Evolutionary conservation across 2,888 invertebrate species (phyloP).

Genomic region (Plebejus argus): DNA sequence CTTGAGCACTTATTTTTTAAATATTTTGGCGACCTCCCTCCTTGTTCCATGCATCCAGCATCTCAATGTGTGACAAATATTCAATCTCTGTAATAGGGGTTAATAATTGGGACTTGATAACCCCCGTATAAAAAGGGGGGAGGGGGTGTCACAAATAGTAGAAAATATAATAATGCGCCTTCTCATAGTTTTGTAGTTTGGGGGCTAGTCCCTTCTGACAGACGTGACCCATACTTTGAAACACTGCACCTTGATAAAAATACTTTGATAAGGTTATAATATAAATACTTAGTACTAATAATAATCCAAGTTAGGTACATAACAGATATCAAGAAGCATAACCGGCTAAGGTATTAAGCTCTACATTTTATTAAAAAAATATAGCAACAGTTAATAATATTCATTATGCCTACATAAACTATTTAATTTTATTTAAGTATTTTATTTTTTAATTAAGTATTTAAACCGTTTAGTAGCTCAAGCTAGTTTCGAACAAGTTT

Average conservation of each 20-base stretch:
- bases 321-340: not conserved
- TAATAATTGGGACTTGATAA: too few species aligned
- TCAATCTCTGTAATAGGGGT: too few species aligned
- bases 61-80: too few species aligned
- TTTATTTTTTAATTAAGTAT: too few species aligned
- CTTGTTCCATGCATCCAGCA: too few species aligned
- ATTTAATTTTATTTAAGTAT: too few species aligned
- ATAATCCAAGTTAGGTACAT: not conserved
- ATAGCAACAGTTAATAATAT: not conserved
- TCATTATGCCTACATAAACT: not conserved
- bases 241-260: not conserved
- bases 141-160: too few species aligned
- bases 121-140: too few species aligned
- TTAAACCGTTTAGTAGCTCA: not conserved
- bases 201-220: not conserved
- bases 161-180: too few species aligned
- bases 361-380: not conserved
- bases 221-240: not conserved
- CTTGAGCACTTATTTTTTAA: not conserved
- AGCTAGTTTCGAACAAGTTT: too few species aligned
- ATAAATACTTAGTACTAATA: not conserved
- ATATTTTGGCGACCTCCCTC: too few species aligned
- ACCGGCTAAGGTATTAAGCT: not conserved
- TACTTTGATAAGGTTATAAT: not conserved
- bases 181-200: too few species aligned